Conservation (phyloP, 2,888 invertebrate genomes). For the Crossocerus cetratus region DNA sequence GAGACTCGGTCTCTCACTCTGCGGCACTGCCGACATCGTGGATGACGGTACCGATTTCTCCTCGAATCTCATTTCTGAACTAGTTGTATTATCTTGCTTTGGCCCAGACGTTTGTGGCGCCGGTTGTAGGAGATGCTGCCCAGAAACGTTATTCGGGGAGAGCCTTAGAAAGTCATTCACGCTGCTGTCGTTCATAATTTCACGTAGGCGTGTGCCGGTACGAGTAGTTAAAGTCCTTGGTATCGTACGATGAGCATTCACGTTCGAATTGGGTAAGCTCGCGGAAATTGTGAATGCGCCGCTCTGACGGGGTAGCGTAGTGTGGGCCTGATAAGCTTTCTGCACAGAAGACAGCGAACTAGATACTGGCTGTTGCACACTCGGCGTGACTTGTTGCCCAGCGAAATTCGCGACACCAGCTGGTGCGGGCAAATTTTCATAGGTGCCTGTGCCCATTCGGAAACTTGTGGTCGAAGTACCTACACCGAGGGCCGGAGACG, state of each 20-base stretch:
- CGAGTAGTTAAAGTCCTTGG: constrained; percentile 77
- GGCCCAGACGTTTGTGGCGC: constrained; percentile 49
- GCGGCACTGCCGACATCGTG: constrained; percentile 27
- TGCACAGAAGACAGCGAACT: constrained; percentile 74
- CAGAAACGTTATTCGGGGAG: constrained; percentile 59
- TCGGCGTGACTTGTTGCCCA: constrained; percentile 33
- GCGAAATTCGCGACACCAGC: constrained; percentile 47
- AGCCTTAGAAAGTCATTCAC: constrained; percentile 66
- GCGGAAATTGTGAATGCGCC: constrained; percentile 75
- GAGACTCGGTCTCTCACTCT: constrained; percentile 54
- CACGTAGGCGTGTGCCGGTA: constrained; percentile 67
- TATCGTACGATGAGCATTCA: constrained; percentile 79
- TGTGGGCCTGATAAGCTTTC: constrained; percentile 79
- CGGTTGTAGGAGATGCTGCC: constrained; percentile 60
- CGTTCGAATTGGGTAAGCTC: constrained; percentile 72
- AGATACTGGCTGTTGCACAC: constrained; percentile 62
- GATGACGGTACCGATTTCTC: constrained; percentile 42
- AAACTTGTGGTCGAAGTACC: constrained; percentile 70
- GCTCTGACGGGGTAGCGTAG: constrained; percentile 73
- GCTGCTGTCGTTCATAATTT: constrained; percentile 67
- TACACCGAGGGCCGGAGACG: constrained; percentile 55
- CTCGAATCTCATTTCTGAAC: constrained; percentile 70
- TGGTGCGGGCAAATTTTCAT: constrained; percentile 71
- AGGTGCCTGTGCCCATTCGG: constrained; percentile 68
- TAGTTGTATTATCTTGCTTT: constrained; percentile 55